Base-by-base conservation (phyloP, 1,140 invertebrate species). In the Chelonus insularis region DNA sequence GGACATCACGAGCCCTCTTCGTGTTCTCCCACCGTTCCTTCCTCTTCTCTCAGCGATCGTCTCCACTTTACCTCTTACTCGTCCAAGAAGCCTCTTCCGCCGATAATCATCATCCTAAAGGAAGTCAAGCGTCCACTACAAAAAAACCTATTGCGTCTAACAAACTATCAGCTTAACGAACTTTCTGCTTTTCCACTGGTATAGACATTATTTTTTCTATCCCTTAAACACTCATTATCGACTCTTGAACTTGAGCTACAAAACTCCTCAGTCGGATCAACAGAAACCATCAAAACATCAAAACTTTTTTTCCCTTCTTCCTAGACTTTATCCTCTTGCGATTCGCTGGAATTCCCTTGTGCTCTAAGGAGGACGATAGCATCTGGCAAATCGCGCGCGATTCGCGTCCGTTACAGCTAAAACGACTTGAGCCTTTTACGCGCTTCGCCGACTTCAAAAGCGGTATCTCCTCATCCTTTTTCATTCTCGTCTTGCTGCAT, bases 1-100 rank as follows among this genome's bases (percentile, higher is more conserved):
- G 73, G 78, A 76, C 72, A 79, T 80, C 77, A 78, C 76, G 77
- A 79, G 71, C 29, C 45, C 62, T 61, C 47, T 48, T 63, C 62
- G 60, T 63, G 52, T 55, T 52, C 51, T 63, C 36, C 32, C 59
- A 57, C 56, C 39, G 25, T 62, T 48, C 29, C 39, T 32, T 16
- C 25, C 12, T 37, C 9, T 18, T 54, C 32, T 25, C 6, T 39
- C 32, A n/a, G n/a, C n/a, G 34, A 12, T 56, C 51, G 37, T 29
- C n/a, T 14, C 7, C 18, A 37, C 25, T 36, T 23, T 11, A 34
- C n/a, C 14, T n/a, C 12, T 21, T 16, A 6, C n/a, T 48, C 11
- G 3, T 4, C 7, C 3, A 25, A 43, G 12, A 14, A 57, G 9
- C 23, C 21, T 57, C 37, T 55, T 55, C 34, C 52, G 34, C 18